phyloP scores from a whole-genome alignment of 2,888 invertebrate genomes.

The Rotaria macrura region DNA sequence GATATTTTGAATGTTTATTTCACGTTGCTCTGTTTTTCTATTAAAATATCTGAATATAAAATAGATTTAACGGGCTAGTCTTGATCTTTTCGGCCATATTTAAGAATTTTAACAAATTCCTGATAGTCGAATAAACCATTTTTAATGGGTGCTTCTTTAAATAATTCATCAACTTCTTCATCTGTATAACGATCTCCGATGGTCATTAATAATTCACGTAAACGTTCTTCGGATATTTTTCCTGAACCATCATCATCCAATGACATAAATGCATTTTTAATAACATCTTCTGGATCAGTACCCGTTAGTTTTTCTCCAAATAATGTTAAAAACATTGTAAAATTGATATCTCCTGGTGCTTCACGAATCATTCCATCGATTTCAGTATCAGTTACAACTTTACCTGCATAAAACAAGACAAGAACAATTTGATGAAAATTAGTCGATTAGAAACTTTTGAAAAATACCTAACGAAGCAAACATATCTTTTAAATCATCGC shows the following conservation, averaged over 20 bases:
- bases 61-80: background rate
- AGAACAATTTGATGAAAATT: background rate
- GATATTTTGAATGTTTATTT: too few relatives aligned
- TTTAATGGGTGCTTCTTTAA: constrained; percentile 91
- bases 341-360: constrained; percentile 95
- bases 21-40: too few relatives aligned
- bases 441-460: background rate
- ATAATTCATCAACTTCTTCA: constrained; percentile 94
- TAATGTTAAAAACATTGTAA: constrained; percentile 95
- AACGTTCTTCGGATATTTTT: constrained; percentile 79
- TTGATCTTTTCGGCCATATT: constrained; percentile 69
- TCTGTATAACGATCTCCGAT: constrained; percentile 84
- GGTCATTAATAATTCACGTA: constrained; percentile 83
- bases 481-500: constrained; percentile 97
- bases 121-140: constrained; percentile 83
- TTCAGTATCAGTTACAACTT: constrained; percentile 88
- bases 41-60: background rate
- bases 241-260: constrained; percentile 94
- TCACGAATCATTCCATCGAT: constrained; percentile 96
- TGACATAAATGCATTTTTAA: constrained; percentile 96
- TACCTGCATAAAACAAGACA: constrained; percentile 44
- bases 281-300: constrained; percentile 95
- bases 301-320: constrained; percentile 95
- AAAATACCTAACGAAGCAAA: constrained; percentile 66
- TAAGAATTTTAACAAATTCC: constrained; percentile 93